A percentile compares a stretch with the other conserved stretches of the same genome.
Conservation (phyloP, 2,797 vertebrate genomes). For the Falco columbarius region DNA sequence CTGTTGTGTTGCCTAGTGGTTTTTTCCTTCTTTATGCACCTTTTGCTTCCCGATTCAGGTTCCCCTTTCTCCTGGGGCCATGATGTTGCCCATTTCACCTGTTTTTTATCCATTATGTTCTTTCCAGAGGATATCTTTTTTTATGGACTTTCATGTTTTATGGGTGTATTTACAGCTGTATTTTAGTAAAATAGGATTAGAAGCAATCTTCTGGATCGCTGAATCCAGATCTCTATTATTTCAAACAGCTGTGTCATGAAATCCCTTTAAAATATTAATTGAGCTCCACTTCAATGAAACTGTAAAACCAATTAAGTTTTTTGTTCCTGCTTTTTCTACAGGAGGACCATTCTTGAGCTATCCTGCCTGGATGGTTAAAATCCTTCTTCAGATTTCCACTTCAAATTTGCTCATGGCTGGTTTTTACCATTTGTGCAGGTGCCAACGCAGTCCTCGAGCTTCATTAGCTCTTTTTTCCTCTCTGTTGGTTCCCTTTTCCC, state of each 20-base stretch:
- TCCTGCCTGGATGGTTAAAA: background rate
- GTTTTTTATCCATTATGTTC: background rate
- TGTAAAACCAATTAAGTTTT: slow-evolving; percentile 38
- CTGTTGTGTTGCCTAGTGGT: background rate
- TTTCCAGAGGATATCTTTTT: background rate
- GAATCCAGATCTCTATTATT: slow-evolving; percentile 38
- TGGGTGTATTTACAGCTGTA: slow-evolving; percentile 6
- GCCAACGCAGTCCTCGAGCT: background rate
- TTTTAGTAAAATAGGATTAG: slow-evolving; percentile 31
- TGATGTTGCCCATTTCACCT: background rate
- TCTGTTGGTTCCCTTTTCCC: background rate
- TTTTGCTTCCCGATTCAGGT: background rate
- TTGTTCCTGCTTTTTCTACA: background rate
- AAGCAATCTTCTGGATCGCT: slow-evolving; percentile 52
- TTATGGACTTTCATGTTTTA: background rate
- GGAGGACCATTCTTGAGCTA: background rate
- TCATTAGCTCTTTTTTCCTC: background rate
- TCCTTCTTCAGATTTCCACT: background rate
- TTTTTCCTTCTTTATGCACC: background rate
- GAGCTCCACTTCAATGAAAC: slow-evolving; percentile 27
- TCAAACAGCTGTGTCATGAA: slow-evolving; percentile 28
- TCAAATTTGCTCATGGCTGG: background rate
- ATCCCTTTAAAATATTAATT: slow-evolving; percentile 62
- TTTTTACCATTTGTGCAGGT: background rate
- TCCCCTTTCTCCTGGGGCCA: background rate